phyloP scores from a whole-genome alignment of 2,113 vertebrate genomes.

The Scopus umbretta region DNA sequence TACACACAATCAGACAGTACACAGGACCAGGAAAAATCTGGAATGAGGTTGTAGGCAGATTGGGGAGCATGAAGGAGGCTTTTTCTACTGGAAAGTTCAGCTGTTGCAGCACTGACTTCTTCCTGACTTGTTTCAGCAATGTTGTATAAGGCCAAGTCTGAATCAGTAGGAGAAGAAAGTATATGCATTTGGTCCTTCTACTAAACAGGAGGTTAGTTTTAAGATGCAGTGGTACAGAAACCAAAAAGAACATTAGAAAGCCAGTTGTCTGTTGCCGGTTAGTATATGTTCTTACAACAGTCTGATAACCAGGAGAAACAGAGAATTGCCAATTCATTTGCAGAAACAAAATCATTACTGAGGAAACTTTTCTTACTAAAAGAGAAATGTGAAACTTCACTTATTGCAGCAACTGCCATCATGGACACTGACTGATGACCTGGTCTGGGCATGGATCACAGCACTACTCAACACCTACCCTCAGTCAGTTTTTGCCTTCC shows the following conservation, averaged over 20 bases:
- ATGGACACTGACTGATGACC: neutral
- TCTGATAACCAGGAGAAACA: neutral
- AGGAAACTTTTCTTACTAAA: neutral
- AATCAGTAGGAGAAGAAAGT: neutral
- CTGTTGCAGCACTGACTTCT: neutral
- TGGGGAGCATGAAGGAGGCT: neutral
- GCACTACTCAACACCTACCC: neutral
- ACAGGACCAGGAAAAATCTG: neutral
- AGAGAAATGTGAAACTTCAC: neutral
- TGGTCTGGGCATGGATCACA: neutral
- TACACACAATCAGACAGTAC: neutral
- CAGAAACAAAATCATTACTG: neutral
- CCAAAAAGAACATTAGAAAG: neutral
- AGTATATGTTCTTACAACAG: neutral
- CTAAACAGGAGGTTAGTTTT: neutral
- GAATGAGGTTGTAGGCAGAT: neutral
- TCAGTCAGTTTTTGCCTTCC: neutral
- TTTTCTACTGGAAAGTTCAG: neutral
- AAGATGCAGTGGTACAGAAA: neutral
- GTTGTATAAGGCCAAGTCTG: neutral
- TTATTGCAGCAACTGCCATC: neutral
- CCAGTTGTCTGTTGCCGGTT: neutral
- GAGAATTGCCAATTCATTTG: neutral
- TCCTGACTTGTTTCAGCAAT: neutral
- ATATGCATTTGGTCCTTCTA: neutral